Evolutionary conservation across 2,113 vertebrate species (phyloP).

Genomic region (Cyprinus carpio): DNA sequence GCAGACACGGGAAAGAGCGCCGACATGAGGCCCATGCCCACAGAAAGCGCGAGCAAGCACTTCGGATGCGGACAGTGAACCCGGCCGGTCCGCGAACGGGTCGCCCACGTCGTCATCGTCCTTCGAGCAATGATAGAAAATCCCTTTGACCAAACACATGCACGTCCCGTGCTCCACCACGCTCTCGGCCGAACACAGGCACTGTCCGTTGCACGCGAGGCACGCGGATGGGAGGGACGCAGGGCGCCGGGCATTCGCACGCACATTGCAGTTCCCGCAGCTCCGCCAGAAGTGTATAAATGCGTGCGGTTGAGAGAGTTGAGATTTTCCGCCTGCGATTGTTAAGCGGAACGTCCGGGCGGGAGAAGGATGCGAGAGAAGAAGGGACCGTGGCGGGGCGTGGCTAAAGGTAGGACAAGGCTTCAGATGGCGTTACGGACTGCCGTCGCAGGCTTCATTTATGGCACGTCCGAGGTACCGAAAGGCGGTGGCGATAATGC

Average conservation of each 20-base stretch:
- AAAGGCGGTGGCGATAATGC: no score
- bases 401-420: no score
- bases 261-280: conserved; percentile 96
- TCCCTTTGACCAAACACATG: conserved; percentile 95
- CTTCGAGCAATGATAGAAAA: conserved; percentile 98
- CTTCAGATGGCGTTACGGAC: conserved; percentile 81
- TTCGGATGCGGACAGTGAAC: conserved; percentile 92
- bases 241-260: conserved; percentile 89
- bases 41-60: conserved; percentile 93
- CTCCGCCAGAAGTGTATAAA: conserved; percentile 92
- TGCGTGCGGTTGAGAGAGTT: conserved; percentile 72
- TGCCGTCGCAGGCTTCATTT: no score
- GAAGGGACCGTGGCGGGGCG: conserved; percentile 80
- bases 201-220: conserved; percentile 90
- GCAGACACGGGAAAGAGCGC: conserved; percentile 90
- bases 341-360: conserved; percentile 81
- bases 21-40: conserved; percentile 95
- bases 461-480: no score
- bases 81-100: conserved; percentile 92
- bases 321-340: conserved; percentile 1
- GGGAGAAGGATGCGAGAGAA: conserved; percentile 61
- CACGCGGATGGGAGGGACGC: conserved; percentile 90
- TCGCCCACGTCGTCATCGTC: conserved; percentile 87
- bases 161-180: conserved; percentile 95
- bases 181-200: conserved; percentile 93